These are phyloP conservation scores for Holocentrus rufus DNA, from an alignment of 2,797 vertebrate genomes.

Conservation along the genomic window DNA sequence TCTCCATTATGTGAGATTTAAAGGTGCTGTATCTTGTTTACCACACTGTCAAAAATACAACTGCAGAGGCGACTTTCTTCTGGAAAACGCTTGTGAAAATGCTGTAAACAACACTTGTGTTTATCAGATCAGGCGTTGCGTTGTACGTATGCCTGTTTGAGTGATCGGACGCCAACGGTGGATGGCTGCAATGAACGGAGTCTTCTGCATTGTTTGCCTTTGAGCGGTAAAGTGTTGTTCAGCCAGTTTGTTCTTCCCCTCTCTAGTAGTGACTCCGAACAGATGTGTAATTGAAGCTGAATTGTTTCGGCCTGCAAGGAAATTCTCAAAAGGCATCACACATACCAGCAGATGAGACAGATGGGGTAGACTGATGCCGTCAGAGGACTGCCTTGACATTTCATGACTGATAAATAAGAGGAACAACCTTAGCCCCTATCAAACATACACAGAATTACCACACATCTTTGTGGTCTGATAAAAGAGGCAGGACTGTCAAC, in stretches of 20 bases:
- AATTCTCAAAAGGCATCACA: slow-evolving; percentile 40
- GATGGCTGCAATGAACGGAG: slow-evolving; percentile 48
- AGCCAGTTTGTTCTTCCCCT: slow-evolving; percentile 25
- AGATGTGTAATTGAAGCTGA: slow-evolving; percentile 48
- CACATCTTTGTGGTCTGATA: slow-evolving; percentile 42
- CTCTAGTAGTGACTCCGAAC: slow-evolving; percentile 39
- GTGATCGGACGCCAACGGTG: slow-evolving; percentile 47
- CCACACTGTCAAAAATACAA: slow-evolving; percentile 57
- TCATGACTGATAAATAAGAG: slow-evolving; percentile 51
- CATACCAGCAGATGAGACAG: slow-evolving; percentile 23
- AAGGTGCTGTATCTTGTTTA: slow-evolving; percentile 69
- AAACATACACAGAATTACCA: slow-evolving; percentile 54
- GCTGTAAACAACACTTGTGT: slow-evolving; percentile 35
- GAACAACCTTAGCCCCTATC: slow-evolving; percentile 50
- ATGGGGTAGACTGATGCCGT: slow-evolving; percentile 40
- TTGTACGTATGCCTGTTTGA: slow-evolving; percentile 39
- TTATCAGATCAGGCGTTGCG: slow-evolving; percentile 54
- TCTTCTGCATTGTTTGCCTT: slow-evolving; percentile 58
- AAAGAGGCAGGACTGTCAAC: slow-evolving; percentile 59
- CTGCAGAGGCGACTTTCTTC: slow-evolving; percentile 46
- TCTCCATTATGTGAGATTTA: slow-evolving; percentile 70
- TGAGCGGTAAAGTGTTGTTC: slow-evolving; percentile 61
- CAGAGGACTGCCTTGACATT: slow-evolving; percentile 43
- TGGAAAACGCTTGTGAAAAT: slow-evolving; percentile 50
- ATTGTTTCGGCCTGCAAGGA: slow-evolving; percentile 22